These are phyloP conservation scores for Tetraodon nigroviridis DNA, from an alignment of 2,113 vertebrate genomes.

Conservation along the genomic window DNA sequence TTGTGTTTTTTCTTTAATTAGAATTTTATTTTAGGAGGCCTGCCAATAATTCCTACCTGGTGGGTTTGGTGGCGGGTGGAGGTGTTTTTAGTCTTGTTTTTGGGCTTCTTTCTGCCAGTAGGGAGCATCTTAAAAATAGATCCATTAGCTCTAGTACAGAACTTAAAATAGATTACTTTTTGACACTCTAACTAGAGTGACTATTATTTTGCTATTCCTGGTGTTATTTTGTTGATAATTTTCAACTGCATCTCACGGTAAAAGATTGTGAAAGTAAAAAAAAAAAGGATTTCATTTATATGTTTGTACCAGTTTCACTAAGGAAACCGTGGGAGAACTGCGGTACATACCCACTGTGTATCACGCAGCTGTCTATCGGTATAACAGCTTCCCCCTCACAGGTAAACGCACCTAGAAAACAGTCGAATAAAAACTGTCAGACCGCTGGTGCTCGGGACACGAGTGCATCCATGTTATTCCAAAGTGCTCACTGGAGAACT, in stretches of 20 bases:
- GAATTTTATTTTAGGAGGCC: too few relatives aligned
- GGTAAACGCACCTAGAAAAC: slow-evolving; percentile 76
- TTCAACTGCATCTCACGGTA: too few relatives aligned
- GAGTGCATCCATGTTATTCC: background rate
- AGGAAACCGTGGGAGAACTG: too few relatives aligned
- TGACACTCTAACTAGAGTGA: too few relatives aligned
- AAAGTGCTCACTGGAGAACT: slow-evolving; percentile 79
- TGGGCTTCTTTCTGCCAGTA: slow-evolving; percentile 73
- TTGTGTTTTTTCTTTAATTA: background rate
- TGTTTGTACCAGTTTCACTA: too few relatives aligned
- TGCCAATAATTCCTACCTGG: slow-evolving; percentile 71
- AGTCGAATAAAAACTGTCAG: slow-evolving; percentile 18
- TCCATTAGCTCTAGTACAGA: background rate
- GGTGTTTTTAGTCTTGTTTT: slow-evolving; percentile 76
- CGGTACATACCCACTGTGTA: slow-evolving; percentile 86
- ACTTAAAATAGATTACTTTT: too few relatives aligned
- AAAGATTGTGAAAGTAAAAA: too few relatives aligned
- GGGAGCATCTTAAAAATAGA: slow-evolving; percentile 69
- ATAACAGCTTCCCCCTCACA: slow-evolving; percentile 75
- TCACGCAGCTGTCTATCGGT: slow-evolving; percentile 79
- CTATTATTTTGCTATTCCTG: too few relatives aligned
- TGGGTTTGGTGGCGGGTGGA: slow-evolving; percentile 78
- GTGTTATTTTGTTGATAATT: too few relatives aligned
- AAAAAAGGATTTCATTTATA: too few relatives aligned
- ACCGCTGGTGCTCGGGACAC: background rate